Base-by-base conservation (phyloP, 1,140 invertebrate species). In the Diuraphis noxia region DNA sequence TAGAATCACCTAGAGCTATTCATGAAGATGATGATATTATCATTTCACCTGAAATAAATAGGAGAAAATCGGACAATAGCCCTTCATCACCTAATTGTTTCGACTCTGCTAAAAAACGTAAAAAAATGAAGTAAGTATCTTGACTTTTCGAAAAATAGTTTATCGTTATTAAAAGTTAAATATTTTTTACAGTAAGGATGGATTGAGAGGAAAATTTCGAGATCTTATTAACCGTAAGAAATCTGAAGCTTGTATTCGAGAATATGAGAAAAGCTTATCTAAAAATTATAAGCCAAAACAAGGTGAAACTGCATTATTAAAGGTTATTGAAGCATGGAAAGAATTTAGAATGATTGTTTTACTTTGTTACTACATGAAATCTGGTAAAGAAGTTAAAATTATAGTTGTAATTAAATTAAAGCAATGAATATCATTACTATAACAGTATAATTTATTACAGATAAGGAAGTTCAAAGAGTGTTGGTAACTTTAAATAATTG, bases 171-270 rank as follows among this genome's bases (percentile, higher is more conserved):
- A 34, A 85, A 36, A 21, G 8, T 9, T 86, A 10, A 49, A 52
- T 56, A 17, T 56, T 40, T 52, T 17, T 88, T 88, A 63, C 34
- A 89, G 88, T 79, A 89, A 89, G 10, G n/a, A 41, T 43, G 88
- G 88, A 43, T 46, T 77, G 21, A 81, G 72, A 82, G 77, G 89
- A 52, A 81, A 82, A 52, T 91, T 91, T 82, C 43, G 34, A 49
- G 89, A 91, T 21, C 77, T 91, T n/a, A 81, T 91, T 17, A 82
- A 91, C 40, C 89, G 72, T 82, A 91, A 82, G 82, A 91, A 91
- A 82, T 91, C 89, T 9, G 89, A 91, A 82, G 77, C 77, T n/a
- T 30, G 89, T 79, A 91, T 91, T 91, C 41, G 34, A 82, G 72
- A 91, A 30, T 91, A 81, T 23, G 77, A 91, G 21, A 82, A 49